Percentiles rank a stretch among this genome's conserved stretches.
phyloP scores from a whole-genome alignment of 2,888 invertebrate genomes.

The Clepsis dumicolana region DNA sequence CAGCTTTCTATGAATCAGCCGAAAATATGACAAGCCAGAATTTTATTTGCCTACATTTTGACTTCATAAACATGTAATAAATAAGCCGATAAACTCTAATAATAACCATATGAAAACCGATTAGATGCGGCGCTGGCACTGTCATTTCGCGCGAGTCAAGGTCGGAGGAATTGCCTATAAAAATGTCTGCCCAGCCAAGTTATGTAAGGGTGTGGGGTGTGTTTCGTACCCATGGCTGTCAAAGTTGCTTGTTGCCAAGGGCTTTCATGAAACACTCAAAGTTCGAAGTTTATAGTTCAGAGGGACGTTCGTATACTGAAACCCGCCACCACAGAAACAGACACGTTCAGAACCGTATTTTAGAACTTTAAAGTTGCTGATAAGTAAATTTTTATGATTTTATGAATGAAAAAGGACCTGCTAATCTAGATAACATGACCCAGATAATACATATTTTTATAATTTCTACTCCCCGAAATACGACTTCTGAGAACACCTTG shows the following conservation, averaged over 20 bases:
- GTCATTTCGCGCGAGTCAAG: not conserved
- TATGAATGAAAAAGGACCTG: too few relatives aligned
- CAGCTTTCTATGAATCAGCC: not conserved
- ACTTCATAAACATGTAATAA: not conserved
- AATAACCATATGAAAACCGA: not conserved
- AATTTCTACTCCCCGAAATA: too few relatives aligned
- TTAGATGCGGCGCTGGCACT: not conserved
- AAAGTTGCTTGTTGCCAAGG: not conserved
- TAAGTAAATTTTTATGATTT: too few relatives aligned
- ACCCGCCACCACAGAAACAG: not conserved
- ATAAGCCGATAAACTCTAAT: not conserved
- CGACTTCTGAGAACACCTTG: too few relatives aligned
- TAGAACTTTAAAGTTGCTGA: too few relatives aligned
- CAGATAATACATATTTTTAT: too few relatives aligned
- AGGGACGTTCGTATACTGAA: not conserved
- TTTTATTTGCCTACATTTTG: not conserved
- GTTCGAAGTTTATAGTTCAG: not conserved
- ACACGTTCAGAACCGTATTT: too few relatives aligned
- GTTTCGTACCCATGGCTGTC: not conserved
- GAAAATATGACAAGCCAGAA: not conserved
- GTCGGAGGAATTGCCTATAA: slow-evolving; percentile 1
- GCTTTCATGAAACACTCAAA: not conserved
- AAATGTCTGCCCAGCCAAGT: not conserved
- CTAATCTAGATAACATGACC: too few relatives aligned
- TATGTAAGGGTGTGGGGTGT: not conserved